Evolutionary conservation across 1,140 invertebrate genomes (phyloP), one percentile per base, ranked within the genome.

Genomic region (Danaus plexippus): DNA sequence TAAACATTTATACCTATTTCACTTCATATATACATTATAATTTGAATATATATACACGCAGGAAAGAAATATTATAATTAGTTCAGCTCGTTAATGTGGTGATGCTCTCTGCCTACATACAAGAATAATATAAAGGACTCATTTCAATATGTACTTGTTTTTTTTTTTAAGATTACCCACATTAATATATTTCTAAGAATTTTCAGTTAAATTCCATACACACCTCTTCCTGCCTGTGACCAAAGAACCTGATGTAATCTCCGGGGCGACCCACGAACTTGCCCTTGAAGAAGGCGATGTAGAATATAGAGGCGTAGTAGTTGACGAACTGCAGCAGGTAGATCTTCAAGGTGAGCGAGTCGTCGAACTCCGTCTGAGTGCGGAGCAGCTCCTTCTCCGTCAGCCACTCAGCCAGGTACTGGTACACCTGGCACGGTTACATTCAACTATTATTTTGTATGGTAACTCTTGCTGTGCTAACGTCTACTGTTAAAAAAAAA

Each of bases 291-390:
- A 99, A 99, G 0, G 97, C 98, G 71, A 99, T 97, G 76, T 99
- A 99, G 89, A 99, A 98, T 77, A 99, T 97, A 1, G 97, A 98
- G 13, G 97, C 95, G 85, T 99, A 99, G 82, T 98, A 99, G 85
- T 99, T 99, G 41, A 99, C 95, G 88, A 99, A 99, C 88, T 99
- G 97, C 43, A 99, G 91, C 9, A 99, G 83, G 83, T 99, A 99
- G 68, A 99, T 98, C 89, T 99, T 99, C 9, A 99, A 88, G 0
- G 97, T 99, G 11, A 99, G 85, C 45, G 96, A 97, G 73, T 99
- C 97, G 75, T 99, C 98, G 87, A 98, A 99, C 87, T 99, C 96
- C 0, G 96, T 97, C 88, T 99, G 97, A 0, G 98, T 99, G 55
- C 98, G 89, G 53, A 96, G 91, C 64, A 98, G 89, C 89, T 99